These are phyloP conservation scores for Trichechus manatus DNA, from an alignment of 2,113 vertebrate genomes.

Conservation along the genomic window DNA sequence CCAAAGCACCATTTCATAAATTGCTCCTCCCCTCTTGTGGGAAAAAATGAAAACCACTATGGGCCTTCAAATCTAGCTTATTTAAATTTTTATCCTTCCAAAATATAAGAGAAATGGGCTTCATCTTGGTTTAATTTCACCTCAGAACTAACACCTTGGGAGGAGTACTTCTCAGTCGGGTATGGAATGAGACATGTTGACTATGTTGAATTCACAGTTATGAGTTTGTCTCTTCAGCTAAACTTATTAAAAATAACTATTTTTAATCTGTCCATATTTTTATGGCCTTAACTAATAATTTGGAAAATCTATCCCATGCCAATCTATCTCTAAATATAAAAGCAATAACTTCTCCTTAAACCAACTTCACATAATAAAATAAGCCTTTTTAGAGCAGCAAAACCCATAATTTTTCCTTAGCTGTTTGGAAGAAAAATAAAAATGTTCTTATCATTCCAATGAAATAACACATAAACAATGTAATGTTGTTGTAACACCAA, in stretches of 20 bases:
- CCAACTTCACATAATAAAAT: constrained; percentile 26
- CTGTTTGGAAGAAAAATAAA: neutral
- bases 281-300: constrained; percentile 36
- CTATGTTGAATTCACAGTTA: neutral
- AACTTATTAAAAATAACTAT: constrained; percentile 38
- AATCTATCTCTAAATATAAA: constrained; percentile 28
- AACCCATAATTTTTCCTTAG: neutral
- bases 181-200: neutral
- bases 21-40: neutral
- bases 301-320: neutral
- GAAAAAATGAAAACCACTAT: neutral
- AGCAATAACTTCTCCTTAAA: constrained; percentile 13
- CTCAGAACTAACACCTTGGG: neutral
- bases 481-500: neutral
- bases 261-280: neutral
- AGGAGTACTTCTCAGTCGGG: neutral
- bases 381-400: neutral
- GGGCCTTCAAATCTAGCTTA: neutral
- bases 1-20: neutral
- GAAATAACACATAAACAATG: neutral
- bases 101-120: neutral
- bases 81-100: constrained; percentile 11
- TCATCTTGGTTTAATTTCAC: constrained; percentile 13
- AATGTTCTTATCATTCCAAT: neutral
- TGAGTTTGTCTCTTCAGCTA: neutral